Evolutionary conservation across 2,888 invertebrate species (phyloP).

Genomic region (Achlya flavicornis): DNA sequence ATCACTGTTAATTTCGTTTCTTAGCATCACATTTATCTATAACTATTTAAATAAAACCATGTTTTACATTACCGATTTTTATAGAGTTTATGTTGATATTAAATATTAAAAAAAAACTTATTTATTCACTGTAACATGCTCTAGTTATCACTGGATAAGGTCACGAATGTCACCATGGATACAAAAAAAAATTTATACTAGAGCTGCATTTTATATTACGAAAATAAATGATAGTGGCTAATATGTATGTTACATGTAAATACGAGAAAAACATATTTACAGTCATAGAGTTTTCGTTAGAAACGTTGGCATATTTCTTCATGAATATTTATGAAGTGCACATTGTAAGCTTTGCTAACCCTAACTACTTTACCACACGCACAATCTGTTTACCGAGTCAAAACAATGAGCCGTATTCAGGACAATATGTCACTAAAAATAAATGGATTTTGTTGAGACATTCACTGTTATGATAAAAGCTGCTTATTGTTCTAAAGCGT

Average conservation of each 20-base stretch:
- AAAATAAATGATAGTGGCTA: not conserved
- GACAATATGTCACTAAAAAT: constrained; percentile 69
- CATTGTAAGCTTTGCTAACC: constrained; percentile 36
- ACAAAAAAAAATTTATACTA: too few species aligned
- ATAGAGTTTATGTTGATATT: too few species aligned
- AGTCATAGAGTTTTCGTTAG: not conserved
- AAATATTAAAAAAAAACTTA: too few species aligned
- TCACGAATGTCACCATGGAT: too few species aligned
- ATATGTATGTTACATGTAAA: not conserved
- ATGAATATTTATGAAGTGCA: constrained; percentile 15
- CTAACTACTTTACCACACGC: constrained; percentile 48
- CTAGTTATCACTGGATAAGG: too few species aligned
- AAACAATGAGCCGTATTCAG: constrained; percentile 67
- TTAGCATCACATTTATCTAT: too few species aligned
- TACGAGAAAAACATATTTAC: not conserved
- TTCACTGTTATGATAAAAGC: constrained; percentile 39
- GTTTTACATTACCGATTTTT: too few species aligned
- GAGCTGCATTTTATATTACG: too few species aligned
- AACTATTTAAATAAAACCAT: too few species aligned
- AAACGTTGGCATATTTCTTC: not conserved
- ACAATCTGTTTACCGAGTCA: constrained; percentile 48
- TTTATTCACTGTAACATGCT: too few species aligned
- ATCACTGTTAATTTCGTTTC: too few species aligned
- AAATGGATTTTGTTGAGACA: constrained; percentile 54
- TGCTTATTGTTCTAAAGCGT: constrained; percentile 30